Base-by-base conservation (phyloP, 2,113 vertebrate species). In the Cygnus atratus region DNA sequence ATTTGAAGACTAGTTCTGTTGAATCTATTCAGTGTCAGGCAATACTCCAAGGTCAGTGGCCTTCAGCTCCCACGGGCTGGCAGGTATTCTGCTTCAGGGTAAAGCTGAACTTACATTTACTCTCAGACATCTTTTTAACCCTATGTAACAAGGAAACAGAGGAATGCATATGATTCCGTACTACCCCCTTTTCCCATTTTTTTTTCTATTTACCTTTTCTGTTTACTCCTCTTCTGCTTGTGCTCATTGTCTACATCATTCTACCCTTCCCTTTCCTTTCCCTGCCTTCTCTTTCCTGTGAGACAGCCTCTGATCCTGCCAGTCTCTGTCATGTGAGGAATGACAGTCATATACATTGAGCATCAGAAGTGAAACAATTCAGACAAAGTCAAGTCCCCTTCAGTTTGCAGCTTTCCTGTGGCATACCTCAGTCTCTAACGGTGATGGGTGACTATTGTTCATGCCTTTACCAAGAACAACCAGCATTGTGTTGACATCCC, bases 381-480 rank as follows among this genome's bases (percentile, higher is more conserved):
- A 58, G 57, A 24, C 16, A 37, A 65, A 14, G 13, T 43, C 25
- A 20, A 3, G 8, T 10, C 67, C n/a, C 29, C 28, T 71, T 65
- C 29, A 16, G 19, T 75, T 55, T 71, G 11, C n/a, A 72, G 35
- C 10, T 35, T 63, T 71, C 20, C 25, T 52, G 0, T 8, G 25
- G 20, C 19, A 21, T 8, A 41, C 13, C 11, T 59, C 12, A 9
- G 6, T 4, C 66, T 76, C 57, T 86, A 75, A 43, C 37, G 11
- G 29, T 26, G 77, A 13, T 0, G 2, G 10, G 3, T 55, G 25
- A 16, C 24, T 50, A 13, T 31, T 5, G 5, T 50, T 22, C 20
- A 25, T 29, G 54, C 2, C 13, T 63, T 63, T 63, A 24, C 0
- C 0, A 43, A 43, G 9, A 25, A 35, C 20, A 67, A 6, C 24